These are phyloP conservation scores for Rhagologus leucostigma DNA, from an alignment of 2,113 vertebrate species.

Conservation along the genomic window DNA sequence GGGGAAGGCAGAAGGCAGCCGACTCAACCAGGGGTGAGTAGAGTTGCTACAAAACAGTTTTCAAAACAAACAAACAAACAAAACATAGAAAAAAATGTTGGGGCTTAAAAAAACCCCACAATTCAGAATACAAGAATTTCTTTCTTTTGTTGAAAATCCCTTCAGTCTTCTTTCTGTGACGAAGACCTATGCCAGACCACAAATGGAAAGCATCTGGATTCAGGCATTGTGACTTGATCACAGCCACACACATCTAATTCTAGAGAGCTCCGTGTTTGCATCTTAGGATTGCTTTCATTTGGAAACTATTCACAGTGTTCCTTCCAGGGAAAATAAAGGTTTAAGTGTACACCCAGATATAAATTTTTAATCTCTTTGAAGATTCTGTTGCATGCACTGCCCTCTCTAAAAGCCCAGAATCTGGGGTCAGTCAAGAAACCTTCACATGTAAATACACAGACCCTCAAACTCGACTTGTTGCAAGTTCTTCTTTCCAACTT, in stretches of 20 bases:
- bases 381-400: neutral
- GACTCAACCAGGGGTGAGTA: conserved; percentile 33
- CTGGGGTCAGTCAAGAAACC: neutral
- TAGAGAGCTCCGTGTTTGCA: neutral
- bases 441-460: neutral
- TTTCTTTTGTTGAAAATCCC: neutral
- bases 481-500: neutral
- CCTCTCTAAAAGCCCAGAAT: neutral
- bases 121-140: neutral
- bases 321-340: neutral
- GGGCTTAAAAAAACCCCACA: accelerated
- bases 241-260: neutral
- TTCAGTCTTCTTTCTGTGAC: neutral
- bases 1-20: neutral
- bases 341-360: neutral
- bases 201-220: neutral
- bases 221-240: neutral
- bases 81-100: neutral
- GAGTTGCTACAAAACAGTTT: neutral
- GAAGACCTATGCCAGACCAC: neutral
- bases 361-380: neutral
- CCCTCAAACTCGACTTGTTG: neutral
- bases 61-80: neutral
- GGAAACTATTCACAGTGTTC: neutral
- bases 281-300: neutral